Evolutionary conservation across 2,888 invertebrate species (phyloP), one percentile per base, ranked within the genome.

Genomic region (Lampropteryx suffumata): DNA sequence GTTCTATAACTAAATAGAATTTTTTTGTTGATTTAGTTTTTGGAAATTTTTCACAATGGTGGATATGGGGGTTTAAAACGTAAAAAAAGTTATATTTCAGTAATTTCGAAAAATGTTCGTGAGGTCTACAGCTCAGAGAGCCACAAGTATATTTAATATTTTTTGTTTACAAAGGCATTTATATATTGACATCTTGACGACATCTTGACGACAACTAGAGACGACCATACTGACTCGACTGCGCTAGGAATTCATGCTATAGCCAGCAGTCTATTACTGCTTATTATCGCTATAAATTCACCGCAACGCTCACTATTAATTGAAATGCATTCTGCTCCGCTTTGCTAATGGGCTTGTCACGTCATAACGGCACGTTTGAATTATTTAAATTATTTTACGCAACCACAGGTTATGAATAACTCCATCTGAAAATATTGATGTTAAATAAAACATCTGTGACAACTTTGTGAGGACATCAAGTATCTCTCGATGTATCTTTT

Each of bases 241-340:
- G 13, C 26, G n/a, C 10, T 33, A 33, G 4, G 5, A 26, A 26
- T 26, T 29, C 9, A 26, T 33, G 32, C 41, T 33, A 11, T 27
- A 29, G 6, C 29, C 24, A 13, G 21, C 32, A 32, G 46, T 46
- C 46, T 26, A 51, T 47, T 34, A 68, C 52, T 59, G 66, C 60
- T 65, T 66, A 73, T 73, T 71, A 71, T 65, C 64, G 55, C 62
- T 58, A 59, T 57, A 64, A 68, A 65, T 70, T 66, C 55, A 63
- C 55, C 60, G 52, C 64, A 57, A 63, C 60, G 55, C 49, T 64
- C 61, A 63, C 60, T 70, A 73, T 76, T 74, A 79, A 77, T 78
- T 71, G 70, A 76, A 79, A 76, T 75, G 76, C 75, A 76, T 75
- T 76, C 71, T 66, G 65, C 59, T 51, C 59, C 63, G 65, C 61